Evolutionary conservation across 2,113 vertebrate species (phyloP).

Genomic region (Oplegnathus fasciatus): DNA sequence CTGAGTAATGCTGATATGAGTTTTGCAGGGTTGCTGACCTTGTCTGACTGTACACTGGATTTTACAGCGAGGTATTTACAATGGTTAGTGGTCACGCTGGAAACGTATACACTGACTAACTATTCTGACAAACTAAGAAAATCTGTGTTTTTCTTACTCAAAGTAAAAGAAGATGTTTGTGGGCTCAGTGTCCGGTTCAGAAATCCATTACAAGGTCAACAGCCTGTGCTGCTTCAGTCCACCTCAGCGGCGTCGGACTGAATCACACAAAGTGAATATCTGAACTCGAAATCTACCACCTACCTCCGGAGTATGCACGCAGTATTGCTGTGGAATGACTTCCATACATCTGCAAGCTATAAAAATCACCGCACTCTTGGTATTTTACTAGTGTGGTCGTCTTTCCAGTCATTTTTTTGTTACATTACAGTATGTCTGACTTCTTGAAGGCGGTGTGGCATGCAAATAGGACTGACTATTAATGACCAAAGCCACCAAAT

Average conservation of each 20-base stretch:
- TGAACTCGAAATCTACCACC: constrained; percentile 43
- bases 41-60: constrained; percentile 20
- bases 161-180: constrained; percentile 5
- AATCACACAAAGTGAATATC: constrained; percentile 50
- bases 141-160: constrained; percentile 15
- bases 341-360: constrained; percentile 53
- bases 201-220: constrained; percentile 40
- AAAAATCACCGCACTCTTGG: constrained; percentile 34
- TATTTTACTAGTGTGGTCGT: neutral
- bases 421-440: constrained; percentile 25
- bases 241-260: constrained; percentile 27
- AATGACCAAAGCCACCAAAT: constrained; percentile 20
- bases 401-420: constrained; percentile 6
- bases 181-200: constrained; percentile 26
- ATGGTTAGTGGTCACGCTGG: constrained; percentile 14
- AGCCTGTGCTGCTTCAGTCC: constrained; percentile 23
- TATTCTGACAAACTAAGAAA: neutral
- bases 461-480: constrained; percentile 10
- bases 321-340: constrained; percentile 23
- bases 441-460: neutral
- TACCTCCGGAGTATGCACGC: constrained; percentile 23
- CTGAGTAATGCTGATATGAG: constrained; percentile 23
- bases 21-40: constrained; percentile 29
- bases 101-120: constrained; percentile 16
- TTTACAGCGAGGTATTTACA: constrained; percentile 35